These are phyloP conservation scores for Carassius gibelio DNA, from an alignment of 2,113 vertebrate species.

Conservation along the genomic window DNA sequence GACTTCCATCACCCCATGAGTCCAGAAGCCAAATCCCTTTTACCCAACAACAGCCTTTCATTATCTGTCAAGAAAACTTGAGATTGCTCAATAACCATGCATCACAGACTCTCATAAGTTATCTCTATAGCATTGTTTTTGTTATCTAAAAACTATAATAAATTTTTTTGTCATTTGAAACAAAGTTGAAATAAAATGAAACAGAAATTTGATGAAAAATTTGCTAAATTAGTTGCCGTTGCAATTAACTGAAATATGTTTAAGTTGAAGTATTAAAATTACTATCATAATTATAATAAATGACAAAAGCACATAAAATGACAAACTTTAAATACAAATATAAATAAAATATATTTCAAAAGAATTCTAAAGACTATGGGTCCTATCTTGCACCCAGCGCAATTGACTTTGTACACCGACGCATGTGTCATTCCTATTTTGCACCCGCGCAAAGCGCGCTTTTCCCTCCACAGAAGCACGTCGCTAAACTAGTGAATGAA, in stretches of 20 bases:
- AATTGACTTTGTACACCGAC: too few species aligned
- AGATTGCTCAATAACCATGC: neutral
- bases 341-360: too few species aligned
- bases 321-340: too few species aligned
- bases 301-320: too few species aligned
- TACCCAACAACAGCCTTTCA: neutral
- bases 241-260: neutral
- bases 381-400: too few species aligned
- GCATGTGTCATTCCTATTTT: too few species aligned
- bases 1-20: neutral
- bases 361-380: too few species aligned
- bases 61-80: conserved; percentile 9
- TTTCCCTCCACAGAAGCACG: too few species aligned
- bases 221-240: neutral
- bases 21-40: conserved; percentile 5
- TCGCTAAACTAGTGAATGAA: too few species aligned
- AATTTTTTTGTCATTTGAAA: neutral
- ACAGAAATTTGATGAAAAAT: too few species aligned
- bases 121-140: neutral
- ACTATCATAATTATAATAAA: too few species aligned
- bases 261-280: neutral
- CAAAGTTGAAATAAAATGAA: neutral
- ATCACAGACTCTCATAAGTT: neutral
- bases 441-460: too few species aligned
- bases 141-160: neutral